A percentile compares a stretch with the other conserved stretches of the same genome.
Evolutionary conservation across 2,888 invertebrate species (phyloP).

Genomic region (Monochamus alternatus): DNA sequence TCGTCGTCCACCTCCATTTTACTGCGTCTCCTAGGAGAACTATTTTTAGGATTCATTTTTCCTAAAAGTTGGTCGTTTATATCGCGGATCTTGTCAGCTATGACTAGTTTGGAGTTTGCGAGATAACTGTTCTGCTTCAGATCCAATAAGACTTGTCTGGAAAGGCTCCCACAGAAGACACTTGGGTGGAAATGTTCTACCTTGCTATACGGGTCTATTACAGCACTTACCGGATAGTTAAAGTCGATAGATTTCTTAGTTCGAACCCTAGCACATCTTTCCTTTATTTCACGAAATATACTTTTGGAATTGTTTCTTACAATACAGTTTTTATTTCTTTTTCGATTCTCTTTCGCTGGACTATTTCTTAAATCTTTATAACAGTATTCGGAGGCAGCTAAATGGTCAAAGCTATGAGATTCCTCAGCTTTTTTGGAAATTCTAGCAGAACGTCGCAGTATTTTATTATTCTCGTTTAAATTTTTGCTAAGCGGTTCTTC

Average conservation of each 20-base stretch:
- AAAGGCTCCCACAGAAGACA: slow-evolving; percentile 37
- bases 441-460: slow-evolving; percentile 51
- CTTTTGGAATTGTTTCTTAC: slow-evolving; percentile 50
- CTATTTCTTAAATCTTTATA: slow-evolving; percentile 1
- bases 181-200: slow-evolving; percentile 16
- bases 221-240: slow-evolving; percentile 23
- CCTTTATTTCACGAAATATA: slow-evolving; percentile 54
- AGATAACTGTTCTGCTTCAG: slow-evolving; percentile 28
- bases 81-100: slow-evolving; percentile 45
- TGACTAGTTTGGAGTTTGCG: slow-evolving; percentile 34
- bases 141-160: slow-evolving; percentile 27
- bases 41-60: slow-evolving; percentile 30
- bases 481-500: slow-evolving; percentile 50
- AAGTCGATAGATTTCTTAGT: slow-evolving; percentile 3
- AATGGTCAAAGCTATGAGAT: background rate
- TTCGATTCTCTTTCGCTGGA: background rate
- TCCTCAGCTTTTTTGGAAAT: slow-evolving; percentile 44
- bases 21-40: background rate
- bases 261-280: slow-evolving; percentile 41
- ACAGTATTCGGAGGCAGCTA: slow-evolving; percentile 23
- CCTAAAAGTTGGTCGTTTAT: slow-evolving; percentile 50
- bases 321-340: background rate
- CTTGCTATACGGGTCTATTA: background rate
- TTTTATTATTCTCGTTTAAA: slow-evolving; percentile 29
- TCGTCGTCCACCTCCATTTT: slow-evolving; percentile 18